Base-by-base conservation (phyloP, 2,797 vertebrate species). In the Silurus lanzhouensis region DNA sequence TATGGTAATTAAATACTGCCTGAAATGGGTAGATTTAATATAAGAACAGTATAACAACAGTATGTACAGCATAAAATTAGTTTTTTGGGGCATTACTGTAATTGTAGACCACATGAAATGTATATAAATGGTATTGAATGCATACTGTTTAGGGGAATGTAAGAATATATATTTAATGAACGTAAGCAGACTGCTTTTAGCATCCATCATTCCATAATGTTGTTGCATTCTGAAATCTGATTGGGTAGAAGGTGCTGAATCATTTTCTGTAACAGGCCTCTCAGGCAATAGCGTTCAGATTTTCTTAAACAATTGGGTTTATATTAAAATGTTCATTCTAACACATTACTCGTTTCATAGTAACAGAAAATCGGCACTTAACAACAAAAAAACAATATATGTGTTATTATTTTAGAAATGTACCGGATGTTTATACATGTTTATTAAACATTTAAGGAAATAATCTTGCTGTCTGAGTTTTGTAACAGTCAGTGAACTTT, bases 211-310 rank as follows among this genome's bases (percentile, higher is more conserved):
- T 5, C 60, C n/a, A 48, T 22, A 27, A 19, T 25, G 44, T 15
- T 48, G 60, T 5, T 80, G n/a, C 61, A 63, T 63, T 63, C 20
- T 79, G 31, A 44, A 64, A 64, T 66, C 38, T 79, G 60, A 79
- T 17, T 46, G 38, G 60, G 48, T 61, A 25, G 22, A 80, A 66
- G 44, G 22, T 25, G 38, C 78, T 80, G 60, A 80, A 17, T 64
- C 7, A 66, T 66, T 48, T 44, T 78, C 31, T 3, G 22, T 61
- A 44, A 63, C 38, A 64, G 38, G 5, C 7, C 2, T 14, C 14
- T 48, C 22, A 7, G 6, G 25, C 20, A 63, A 46, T 10, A 63
- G n/a, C 12, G 48, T 63, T 4, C 2, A 44, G 31, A 61, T 58
- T 38, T 38, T 38, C 38, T 38, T 38, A 38, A 38, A 38, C 38